These are phyloP conservation scores for Prionailurus viverrinus DNA, from an alignment of 2,113 vertebrate genomes.

Conservation along the genomic window DNA sequence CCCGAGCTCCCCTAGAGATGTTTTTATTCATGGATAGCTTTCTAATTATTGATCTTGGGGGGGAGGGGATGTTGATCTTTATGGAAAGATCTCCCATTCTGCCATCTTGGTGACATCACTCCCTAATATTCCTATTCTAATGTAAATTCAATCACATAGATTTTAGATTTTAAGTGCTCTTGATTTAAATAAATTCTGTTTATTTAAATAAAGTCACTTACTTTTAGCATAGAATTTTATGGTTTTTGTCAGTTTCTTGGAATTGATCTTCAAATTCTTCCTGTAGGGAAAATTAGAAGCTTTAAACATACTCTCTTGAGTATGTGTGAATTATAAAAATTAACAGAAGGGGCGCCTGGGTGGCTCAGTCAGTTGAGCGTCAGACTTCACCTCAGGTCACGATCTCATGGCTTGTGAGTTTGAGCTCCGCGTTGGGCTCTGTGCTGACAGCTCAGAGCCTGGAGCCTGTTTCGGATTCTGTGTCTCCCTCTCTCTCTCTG, in stretches of 20 bases:
- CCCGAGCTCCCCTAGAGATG: not conserved
- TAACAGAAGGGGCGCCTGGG: not conserved
- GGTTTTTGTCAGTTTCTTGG: constrained; percentile 8
- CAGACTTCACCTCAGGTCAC: too few species aligned
- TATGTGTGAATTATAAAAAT: constrained; percentile 42
- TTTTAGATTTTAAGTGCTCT: constrained; percentile 32
- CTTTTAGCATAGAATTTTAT: not conserved
- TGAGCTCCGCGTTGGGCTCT: too few species aligned
- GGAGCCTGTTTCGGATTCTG: too few species aligned
- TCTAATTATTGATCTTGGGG: not conserved
- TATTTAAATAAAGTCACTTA: not conserved
- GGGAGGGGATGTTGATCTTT: not conserved
- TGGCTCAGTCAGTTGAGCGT: too few species aligned
- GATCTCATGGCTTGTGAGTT: too few species aligned
- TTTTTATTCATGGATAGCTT: not conserved
- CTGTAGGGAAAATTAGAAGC: not conserved
- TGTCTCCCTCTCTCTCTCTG: too few species aligned
- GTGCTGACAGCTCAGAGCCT: too few species aligned
- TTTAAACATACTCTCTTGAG: not conserved
- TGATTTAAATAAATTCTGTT: not conserved
- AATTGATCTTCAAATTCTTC: constrained; percentile 15
- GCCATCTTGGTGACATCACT: not conserved
- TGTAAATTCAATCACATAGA: not conserved
- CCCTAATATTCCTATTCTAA: not conserved
- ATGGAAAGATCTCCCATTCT: not conserved